Percentiles rank a stretch among this genome's conserved stretches.
phyloP scores from a whole-genome alignment of 2,113 vertebrate species.

The Triplophysa siluroides region DNA sequence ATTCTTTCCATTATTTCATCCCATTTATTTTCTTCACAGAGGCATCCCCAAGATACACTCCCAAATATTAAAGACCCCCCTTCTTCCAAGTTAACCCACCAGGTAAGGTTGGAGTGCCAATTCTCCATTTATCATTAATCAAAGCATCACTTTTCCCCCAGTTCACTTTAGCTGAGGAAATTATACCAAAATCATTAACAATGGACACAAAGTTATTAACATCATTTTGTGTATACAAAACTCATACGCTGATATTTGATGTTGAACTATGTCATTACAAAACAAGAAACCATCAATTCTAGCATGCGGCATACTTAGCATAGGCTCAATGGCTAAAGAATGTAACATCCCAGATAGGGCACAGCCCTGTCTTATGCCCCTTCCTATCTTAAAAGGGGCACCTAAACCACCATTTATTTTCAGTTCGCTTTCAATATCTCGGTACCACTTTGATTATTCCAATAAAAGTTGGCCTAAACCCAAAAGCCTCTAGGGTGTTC shows the following conservation, averaged over 20 bases:
- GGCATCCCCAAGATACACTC: no score
- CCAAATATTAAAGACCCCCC: no score
- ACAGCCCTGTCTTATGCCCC: constrained; percentile 30
- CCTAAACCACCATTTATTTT: constrained; percentile 18
- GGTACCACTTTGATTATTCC: constrained; percentile 27
- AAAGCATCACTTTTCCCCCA: background rate
- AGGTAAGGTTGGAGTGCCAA: background rate
- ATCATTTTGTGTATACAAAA: no score
- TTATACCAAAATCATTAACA: background rate
- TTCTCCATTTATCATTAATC: background rate
- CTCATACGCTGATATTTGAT: constrained; percentile 1
- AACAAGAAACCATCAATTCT: background rate
- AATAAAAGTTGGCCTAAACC: background rate
- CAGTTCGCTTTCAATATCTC: constrained; percentile 31
- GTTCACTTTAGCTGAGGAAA: constrained; percentile 2
- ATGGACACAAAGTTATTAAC: background rate
- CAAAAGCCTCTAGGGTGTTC: background rate
- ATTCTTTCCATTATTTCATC: no score
- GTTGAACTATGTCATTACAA: background rate
- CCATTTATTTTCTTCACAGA: no score
- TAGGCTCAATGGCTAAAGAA: background rate
- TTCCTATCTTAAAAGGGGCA: constrained; percentile 1
- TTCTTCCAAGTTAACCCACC: no score
- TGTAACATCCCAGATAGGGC: no score
- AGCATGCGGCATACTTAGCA: background rate